Base-by-base conservation (phyloP, 2,888 invertebrate genomes). In the Notodonta dromedarius region DNA sequence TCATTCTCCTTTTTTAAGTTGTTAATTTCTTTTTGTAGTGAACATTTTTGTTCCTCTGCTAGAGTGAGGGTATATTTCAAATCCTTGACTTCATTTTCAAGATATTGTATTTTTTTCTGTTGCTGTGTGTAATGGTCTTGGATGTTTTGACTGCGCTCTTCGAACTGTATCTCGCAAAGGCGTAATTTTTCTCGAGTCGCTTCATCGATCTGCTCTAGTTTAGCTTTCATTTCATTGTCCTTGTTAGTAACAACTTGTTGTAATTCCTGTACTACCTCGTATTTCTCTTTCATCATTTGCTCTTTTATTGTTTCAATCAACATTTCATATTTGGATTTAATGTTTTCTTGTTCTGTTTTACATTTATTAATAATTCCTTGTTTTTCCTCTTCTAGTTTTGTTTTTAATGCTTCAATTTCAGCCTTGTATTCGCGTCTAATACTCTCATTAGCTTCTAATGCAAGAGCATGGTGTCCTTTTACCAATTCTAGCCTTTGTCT, bases 361-460 rank as follows among this genome's bases (percentile, higher is more conserved):
- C 78, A 84, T 77, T 88, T 91, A 60, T 67, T 84, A 14, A 89
- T 74, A 7, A 93, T 86, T 48, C 72, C 60, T 71, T 87, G 89
- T 71, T 93, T 91, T 81, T 94, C 94, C 71, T 94, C 94, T 62
- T 94, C 93, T 59, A 90, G 76, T 83, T 93, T 93, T 5, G 73
- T 57, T 80, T 91, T 93, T 2, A 94, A 74, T 50, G 85, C 81
- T 82, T 94, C 94, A 46, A 93, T 73, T 72, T 94, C 93, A 14
- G 79, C 83, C 82, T 91, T 94, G 66, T 94, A 94, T 74, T 94
- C 94, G 50, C 91, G 82, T 68, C 94, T 80, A 59, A 94, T 94
- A 66, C 93, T 94, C 73, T 94, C 94, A 79, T 94, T 94, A 5
- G 94, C 94, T 76, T 94, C 93, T 65, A 94, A 65, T 40, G 94